Conservation (phyloP, 2,113 vertebrate genomes). For the Apteryx owenii region DNA sequence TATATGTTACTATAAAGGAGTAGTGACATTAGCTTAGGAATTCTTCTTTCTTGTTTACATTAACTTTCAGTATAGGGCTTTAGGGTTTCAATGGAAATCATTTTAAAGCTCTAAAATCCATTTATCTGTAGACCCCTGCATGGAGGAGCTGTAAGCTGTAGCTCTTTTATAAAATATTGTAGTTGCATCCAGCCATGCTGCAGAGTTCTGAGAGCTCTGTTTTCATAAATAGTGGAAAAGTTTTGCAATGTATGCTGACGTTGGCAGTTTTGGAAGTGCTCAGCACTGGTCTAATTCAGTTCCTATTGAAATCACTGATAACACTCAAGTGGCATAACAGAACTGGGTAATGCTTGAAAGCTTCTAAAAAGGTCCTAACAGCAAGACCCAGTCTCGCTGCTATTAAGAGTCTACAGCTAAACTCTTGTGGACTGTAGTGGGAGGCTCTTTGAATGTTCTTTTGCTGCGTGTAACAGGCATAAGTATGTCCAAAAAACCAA, state of each 20-base stretch:
- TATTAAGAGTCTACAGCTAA: accelerated
- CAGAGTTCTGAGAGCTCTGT: background rate
- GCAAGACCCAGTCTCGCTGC: accelerated
- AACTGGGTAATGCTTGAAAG: background rate
- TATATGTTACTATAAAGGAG: background rate
- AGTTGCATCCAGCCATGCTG: accelerated
- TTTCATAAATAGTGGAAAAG: background rate
- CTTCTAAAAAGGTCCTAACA: background rate
- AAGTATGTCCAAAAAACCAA: background rate
- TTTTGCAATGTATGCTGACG: background rate
- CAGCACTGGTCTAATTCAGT: background rate
- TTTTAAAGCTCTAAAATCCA: background rate
- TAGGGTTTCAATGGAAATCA: background rate
- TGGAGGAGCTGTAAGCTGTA: background rate
- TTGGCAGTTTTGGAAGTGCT: background rate
- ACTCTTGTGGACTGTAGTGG: background rate
- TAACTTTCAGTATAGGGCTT: background rate
- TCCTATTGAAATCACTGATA: background rate
- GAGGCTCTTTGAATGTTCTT: background rate
- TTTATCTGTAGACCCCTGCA: background rate
- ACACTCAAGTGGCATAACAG: background rate
- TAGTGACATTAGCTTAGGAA: background rate
- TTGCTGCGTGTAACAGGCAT: background rate
- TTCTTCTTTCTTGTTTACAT: background rate
- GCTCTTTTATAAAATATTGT: background rate